These are phyloP conservation scores for Notoglanidium macrostoma DNA, from an alignment of 2,797 vertebrate species.

Conservation along the genomic window DNA sequence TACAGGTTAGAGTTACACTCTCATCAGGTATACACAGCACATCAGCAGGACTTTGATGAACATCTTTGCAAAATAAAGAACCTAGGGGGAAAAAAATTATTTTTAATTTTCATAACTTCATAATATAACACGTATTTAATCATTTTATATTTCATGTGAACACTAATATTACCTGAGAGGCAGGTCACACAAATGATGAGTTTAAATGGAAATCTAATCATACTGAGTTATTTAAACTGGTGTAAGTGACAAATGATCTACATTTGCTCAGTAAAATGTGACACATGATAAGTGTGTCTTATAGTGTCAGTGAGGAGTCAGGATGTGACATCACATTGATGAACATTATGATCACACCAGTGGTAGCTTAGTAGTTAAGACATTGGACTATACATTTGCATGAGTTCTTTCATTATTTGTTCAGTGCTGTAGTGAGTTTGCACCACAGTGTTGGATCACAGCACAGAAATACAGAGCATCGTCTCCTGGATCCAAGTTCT, in stretches of 20 bases:
- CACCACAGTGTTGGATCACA: no score
- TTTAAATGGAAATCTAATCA: constrained; percentile 39
- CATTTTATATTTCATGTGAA: no score
- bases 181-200: constrained; percentile 51
- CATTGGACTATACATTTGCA: no score
- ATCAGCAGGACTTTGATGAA: constrained; percentile 58
- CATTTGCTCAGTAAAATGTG: neutral
- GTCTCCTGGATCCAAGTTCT: constrained; percentile 47
- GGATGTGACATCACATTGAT: neutral
- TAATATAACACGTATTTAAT: no score
- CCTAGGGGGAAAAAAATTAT: no score
- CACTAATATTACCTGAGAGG: constrained; percentile 49
- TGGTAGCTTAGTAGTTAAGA: no score
- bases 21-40: constrained; percentile 39
- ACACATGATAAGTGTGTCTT: neutral
- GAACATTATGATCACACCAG: neutral
- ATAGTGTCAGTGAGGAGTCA: neutral
- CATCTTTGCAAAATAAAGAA: constrained; percentile 41
- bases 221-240: constrained; percentile 11
- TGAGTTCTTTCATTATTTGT: no score
- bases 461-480: constrained; percentile 53
- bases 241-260: neutral
- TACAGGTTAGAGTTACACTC: constrained; percentile 52
- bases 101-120: no score
- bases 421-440: no score